These are phyloP conservation scores for Epinotia nisella DNA, from an alignment of 2,888 invertebrate species.

Conservation along the genomic window DNA sequence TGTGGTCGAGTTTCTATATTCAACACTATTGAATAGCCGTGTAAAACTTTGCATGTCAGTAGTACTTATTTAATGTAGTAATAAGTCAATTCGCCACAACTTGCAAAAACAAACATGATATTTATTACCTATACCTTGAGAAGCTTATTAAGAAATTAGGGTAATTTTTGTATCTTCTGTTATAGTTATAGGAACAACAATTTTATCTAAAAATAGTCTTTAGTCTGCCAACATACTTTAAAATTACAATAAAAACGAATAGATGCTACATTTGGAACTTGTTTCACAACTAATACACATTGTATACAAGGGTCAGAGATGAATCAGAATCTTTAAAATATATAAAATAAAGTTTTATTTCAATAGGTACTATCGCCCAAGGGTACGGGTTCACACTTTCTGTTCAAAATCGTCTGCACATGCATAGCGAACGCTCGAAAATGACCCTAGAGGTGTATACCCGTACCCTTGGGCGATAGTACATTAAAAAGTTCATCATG, in stretches of 20 bases:
- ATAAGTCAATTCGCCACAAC: slow-evolving; percentile 8
- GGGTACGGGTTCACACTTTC: no score
- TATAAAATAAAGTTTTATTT: neutral
- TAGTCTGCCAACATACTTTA: slow-evolving; percentile 14
- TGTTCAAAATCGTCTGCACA: no score
- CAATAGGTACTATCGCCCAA: no score
- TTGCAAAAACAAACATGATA: slow-evolving; percentile 12
- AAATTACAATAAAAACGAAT: slow-evolving; percentile 10
- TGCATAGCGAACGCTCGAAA: no score
- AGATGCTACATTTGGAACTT: slow-evolving; percentile 16
- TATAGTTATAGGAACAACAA: slow-evolving; percentile 25
- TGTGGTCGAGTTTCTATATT: neutral
- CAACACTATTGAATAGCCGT: neutral
- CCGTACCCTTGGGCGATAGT: no score
- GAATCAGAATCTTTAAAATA: neutral
- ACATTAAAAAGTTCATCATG: neutral
- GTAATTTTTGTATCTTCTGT: neutral
- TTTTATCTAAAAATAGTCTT: slow-evolving; percentile 34
- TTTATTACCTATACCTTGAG: neutral
- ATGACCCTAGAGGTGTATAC: no score
- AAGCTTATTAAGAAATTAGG: slow-evolving; percentile 11
- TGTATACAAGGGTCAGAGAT: neutral
- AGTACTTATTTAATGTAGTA: slow-evolving; percentile 1
- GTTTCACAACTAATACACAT: slow-evolving; percentile 5
- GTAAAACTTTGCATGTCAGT: neutral